These are phyloP conservation scores for Eilema griseolum DNA, from an alignment of 2,888 invertebrate species.

Conservation along the genomic window DNA sequence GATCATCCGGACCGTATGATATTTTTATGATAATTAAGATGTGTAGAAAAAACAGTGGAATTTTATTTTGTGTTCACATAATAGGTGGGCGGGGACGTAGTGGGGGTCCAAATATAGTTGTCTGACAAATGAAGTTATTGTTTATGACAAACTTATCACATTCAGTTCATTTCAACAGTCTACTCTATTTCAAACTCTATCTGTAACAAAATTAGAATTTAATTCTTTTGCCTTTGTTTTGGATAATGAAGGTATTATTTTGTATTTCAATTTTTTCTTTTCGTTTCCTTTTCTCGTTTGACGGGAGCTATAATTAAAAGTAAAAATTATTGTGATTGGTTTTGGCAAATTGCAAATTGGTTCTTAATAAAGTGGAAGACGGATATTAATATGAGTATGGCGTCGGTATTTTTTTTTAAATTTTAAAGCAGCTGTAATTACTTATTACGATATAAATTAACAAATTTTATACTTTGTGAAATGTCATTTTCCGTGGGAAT, in stretches of 20 bases:
- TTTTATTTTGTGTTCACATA: slow-evolving; percentile 54
- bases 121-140: slow-evolving; percentile 79
- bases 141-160: slow-evolving; percentile 33
- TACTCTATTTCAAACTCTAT: slow-evolving; percentile 22
- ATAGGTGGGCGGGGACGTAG: slow-evolving; percentile 62
- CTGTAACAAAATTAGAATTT: neutral
- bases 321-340: slow-evolving; percentile 84
- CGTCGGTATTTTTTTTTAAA: slow-evolving; percentile 32
- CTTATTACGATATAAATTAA: slow-evolving; percentile 39
- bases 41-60: slow-evolving; percentile 51
- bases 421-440: slow-evolving; percentile 25
- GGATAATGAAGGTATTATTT: slow-evolving; percentile 20
- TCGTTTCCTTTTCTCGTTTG: slow-evolving; percentile 55
- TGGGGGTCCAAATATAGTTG: slow-evolving; percentile 65
- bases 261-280: slow-evolving; percentile 36
- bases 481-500: slow-evolving; percentile 36
- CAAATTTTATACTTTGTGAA: slow-evolving; percentile 31
- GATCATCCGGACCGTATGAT: slow-evolving; percentile 53
- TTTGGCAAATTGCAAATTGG: slow-evolving; percentile 84
- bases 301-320: slow-evolving; percentile 78
- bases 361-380: slow-evolving; percentile 57
- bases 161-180: neutral
- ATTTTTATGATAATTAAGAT: slow-evolving; percentile 67
- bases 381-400: slow-evolving; percentile 40
- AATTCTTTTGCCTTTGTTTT: slow-evolving; percentile 11